Conservation (phyloP, 1,140 invertebrate species). For the Pectinophora gossypiella region DNA sequence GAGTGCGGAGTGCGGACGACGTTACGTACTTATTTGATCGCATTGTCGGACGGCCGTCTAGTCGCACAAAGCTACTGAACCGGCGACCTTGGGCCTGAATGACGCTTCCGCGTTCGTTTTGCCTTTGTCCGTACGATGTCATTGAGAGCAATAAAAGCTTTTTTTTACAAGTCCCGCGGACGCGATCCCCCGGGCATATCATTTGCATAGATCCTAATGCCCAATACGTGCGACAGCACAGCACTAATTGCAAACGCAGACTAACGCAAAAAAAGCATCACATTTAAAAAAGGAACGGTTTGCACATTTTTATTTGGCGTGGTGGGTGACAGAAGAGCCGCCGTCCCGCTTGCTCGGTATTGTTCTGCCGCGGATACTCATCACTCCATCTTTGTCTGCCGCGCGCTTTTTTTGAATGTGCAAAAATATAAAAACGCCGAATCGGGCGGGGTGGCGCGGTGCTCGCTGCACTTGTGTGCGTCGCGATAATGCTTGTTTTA, state of each 20-base stretch:
- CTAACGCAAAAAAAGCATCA: conserved; percentile 72
- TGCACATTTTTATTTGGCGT: conserved; percentile 72
- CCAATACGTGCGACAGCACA: conserved; percentile 57
- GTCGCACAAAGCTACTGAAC: conserved; percentile 23
- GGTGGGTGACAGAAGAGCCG: conserved; percentile 54
- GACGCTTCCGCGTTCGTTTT: conserved; percentile 41
- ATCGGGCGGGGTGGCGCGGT: conserved; percentile 45
- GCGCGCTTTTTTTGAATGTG: conserved; percentile 70
- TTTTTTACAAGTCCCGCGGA: conserved; percentile 25
- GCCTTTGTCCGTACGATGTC: conserved; percentile 6
- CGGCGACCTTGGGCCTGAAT: conserved; percentile 39
- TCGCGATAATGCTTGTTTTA: conserved; percentile 64
- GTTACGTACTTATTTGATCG: conserved; percentile 25
- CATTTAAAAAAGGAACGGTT: conserved; percentile 70
- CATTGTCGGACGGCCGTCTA: conserved; percentile 26
- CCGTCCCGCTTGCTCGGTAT: conserved; percentile 62
- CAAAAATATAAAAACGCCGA: conserved; percentile 74
- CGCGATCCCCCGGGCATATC: conserved; percentile 17
- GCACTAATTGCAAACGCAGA: conserved; percentile 74
- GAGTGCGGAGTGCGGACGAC: conserved; percentile 19
- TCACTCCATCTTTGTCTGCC: conserved; percentile 72
- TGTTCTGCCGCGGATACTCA: conserved; percentile 58
- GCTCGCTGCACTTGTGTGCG: conserved; percentile 56
- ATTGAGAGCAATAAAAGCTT: conserved; percentile 37
- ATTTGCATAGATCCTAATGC: conserved; percentile 64